Base-by-base conservation (phyloP, 2,113 vertebrate species). In the Caretta caretta region DNA sequence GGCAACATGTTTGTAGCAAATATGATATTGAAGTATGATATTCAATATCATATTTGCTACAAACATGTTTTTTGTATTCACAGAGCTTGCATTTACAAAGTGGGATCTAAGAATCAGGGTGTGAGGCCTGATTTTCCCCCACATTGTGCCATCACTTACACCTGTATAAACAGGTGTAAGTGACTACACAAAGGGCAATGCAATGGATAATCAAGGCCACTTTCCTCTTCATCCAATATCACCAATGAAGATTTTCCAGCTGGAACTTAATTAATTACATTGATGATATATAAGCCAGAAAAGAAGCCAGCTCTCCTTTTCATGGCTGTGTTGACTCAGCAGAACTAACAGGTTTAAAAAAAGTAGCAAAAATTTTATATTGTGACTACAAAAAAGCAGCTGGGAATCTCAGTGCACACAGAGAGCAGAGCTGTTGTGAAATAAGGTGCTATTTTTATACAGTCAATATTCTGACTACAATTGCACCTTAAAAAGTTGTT, bases 231-330 rank as follows among this genome's bases (percentile, higher is more conserved):
- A 25, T 46, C n/a, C 16, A 17, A 82, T 10, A 82, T 50, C 19
- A 46, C 2, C 3, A 38, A 4, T 3, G 90, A 87, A 81, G 49
- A 49, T 29, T 29, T 46, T 90, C n/a, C 20, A n/a, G 6, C 6
- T 85, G 46, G 24, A 29, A 90, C 12, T 54, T 69, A 92, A 13
- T 81, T 54, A 69, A 20, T 83, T 72, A 72, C n/a, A 4, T n/a
- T 65, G 79, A 93, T 92, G 90, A 93, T 91, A 83, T 49, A 95
- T 7, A 1, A 92, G 13, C 6, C 48, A 93, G 80, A 72, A 51
- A 90, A 87, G 2, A 69, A 54, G 91, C 85, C 25, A 62, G n/a
- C 20, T 89, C 92, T n/a, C 10, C 9, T 96, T 56, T 93, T 94
- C 42, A 31, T 54, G 87, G 50, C 31, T 29, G 12, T 76, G n/a